A percentile compares a stretch with the other conserved stretches of the same genome.
phyloP scores from a whole-genome alignment of 2,888 invertebrate genomes.

The Stenotaenia linearis region DNA sequence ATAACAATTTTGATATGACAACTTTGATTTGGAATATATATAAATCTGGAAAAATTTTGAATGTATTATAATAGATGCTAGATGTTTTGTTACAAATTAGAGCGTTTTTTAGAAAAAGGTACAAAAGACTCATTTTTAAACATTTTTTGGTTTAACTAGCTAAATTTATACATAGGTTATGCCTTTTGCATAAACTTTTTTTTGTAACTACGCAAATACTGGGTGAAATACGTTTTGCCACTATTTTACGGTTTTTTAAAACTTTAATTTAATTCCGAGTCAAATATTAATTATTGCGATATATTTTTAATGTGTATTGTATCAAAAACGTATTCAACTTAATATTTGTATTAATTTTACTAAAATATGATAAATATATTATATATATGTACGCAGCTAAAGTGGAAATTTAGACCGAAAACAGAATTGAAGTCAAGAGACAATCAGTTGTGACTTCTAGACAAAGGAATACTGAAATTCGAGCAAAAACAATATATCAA shows the following conservation, averaged over 20 bases:
- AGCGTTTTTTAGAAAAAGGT: background rate
- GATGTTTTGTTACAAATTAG: background rate
- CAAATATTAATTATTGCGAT: background rate
- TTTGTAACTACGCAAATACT: background rate
- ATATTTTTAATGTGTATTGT: background rate
- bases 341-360: background rate
- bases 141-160: background rate
- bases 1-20: background rate
- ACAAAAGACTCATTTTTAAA: background rate
- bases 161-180: background rate
- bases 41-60: background rate
- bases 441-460: background rate
- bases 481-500: background rate
- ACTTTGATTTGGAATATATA: constrained; percentile 5
- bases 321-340: background rate
- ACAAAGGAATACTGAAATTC: background rate
- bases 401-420: background rate
- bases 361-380: background rate
- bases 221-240: background rate
- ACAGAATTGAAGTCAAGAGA: background rate
- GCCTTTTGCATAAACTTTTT: background rate
- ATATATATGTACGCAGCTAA: background rate
- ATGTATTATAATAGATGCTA: background rate
- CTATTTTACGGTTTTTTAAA: background rate
- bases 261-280: too few species aligned